These are phyloP conservation scores for Nycticorax nycticorax DNA, from an alignment of 2,113 vertebrate genomes.

Conservation along the genomic window DNA sequence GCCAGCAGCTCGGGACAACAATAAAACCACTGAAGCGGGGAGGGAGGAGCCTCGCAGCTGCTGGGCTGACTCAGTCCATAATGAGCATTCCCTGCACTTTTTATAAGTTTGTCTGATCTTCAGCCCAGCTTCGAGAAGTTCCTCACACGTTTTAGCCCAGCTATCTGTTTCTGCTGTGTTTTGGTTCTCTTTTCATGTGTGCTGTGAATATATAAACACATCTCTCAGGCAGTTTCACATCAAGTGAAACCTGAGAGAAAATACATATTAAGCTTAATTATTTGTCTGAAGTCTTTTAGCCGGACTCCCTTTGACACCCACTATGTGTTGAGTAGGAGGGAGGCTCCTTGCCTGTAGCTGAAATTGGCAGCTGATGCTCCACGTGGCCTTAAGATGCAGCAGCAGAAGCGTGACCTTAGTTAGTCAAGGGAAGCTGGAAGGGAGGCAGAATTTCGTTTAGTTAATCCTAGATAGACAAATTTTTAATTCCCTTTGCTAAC, in stretches of 20 bases:
- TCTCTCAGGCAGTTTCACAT: not conserved
- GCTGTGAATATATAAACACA: not conserved
- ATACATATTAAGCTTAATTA: not conserved
- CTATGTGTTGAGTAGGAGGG: not conserved
- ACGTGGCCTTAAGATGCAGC: not conserved
- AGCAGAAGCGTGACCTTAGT: not conserved
- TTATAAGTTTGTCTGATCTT: conserved; percentile 3
- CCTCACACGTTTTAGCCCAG: not conserved
- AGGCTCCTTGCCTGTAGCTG: not conserved
- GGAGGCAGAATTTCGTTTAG: not conserved
- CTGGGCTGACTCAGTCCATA: conserved; percentile 1
- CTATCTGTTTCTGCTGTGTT: not conserved
- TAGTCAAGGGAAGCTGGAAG: not conserved
- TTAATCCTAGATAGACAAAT: not conserved
- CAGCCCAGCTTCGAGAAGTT: not conserved
- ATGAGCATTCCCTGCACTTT: not conserved
- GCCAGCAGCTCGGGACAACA: not conserved
- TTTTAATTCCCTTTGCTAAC: not conserved
- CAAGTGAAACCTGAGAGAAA: not conserved
- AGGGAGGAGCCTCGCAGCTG: conserved; percentile 1
- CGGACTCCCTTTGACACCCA: not conserved
- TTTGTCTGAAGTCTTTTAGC: not conserved
- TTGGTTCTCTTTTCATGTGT: not conserved
- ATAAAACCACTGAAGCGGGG: not conserved
- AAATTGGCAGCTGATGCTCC: not conserved